Evolutionary conservation across 2,797 vertebrate genomes (phyloP), one percentile per base, ranked within the genome.

Genomic region (Microctenopoma lineatum): DNA sequence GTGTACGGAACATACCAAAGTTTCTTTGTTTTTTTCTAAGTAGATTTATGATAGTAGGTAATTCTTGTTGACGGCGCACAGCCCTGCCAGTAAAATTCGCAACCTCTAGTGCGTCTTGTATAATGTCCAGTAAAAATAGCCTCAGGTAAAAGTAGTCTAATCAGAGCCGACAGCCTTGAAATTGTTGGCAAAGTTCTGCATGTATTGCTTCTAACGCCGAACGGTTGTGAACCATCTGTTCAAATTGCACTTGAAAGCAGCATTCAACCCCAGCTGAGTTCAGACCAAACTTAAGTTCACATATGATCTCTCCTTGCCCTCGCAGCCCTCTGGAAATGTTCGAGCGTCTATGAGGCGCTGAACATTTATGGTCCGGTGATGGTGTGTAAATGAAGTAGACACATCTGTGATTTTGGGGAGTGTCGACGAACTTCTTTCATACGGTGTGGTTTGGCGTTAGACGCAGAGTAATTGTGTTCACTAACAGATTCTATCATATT

Each of bases 241-340:
- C 48, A 65, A 73, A 86, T 66, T 73, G 66, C 46, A 61, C 48
- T 74, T 80, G 83, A 87, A 83, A 76, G 73, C 77, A 53, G 32
- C 66, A 2, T 72, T 75, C 34, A 5, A 61, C 81, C 59, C 76
- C 72, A 29, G 47, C 75, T 64, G 77, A 66, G 63, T 82, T 81
- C 64, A 80, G 63, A 77, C 62, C 58, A 12, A 59, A 78, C 67
- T 54, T 67, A 10, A 41, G 61, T 56, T 64, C 15, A 46, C 50
- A n/a, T 75, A 61, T 11, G 47, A 74, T 61, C 47, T 41, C 32
- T 16, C 58, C 34, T 36, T 57, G 46, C 41, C 68, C 44, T 39
- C 18, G 41, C 25, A 29, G 45, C 39, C 12, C 29, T 2, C n/a
- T 29, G 29, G 26, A 52, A 62, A 34, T 56, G 59, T 67, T 63